phyloP scores from a whole-genome alignment of 2,888 invertebrate species.

The Mylabris sibirica region DNA sequence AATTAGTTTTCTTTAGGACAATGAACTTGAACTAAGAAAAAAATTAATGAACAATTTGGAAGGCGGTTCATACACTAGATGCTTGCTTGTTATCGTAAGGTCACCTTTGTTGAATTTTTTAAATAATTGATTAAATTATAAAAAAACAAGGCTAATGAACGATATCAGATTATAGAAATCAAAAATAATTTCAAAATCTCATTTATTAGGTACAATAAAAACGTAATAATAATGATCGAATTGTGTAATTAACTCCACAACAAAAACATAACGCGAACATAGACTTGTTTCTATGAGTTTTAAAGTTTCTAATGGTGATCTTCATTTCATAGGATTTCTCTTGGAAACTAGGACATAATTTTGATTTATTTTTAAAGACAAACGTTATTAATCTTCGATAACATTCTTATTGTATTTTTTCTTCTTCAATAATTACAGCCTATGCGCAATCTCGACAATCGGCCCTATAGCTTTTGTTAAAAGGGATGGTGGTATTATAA shows the following conservation, averaged over 20 bases:
- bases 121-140: neutral
- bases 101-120: neutral
- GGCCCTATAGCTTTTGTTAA: neutral
- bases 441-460: neutral
- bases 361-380: too few relatives aligned
- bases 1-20: too few relatives aligned
- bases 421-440: neutral
- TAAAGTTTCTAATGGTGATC: too few relatives aligned
- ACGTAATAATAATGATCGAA: conserved; percentile 1
- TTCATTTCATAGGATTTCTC: neutral
- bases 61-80: too few relatives aligned
- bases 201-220: neutral
- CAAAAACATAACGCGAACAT: too few relatives aligned
- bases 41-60: too few relatives aligned
- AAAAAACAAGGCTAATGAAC: neutral
- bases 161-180: neutral
- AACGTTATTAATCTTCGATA: too few relatives aligned
- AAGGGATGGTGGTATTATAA: neutral
- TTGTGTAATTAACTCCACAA: neutral
- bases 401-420: too few relatives aligned
- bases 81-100: too few relatives aligned
- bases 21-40: too few relatives aligned
- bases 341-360: neutral
- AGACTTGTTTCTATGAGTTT: too few relatives aligned
- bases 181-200: neutral